phyloP scores from a whole-genome alignment of 2,797 vertebrate genomes.

The Typhlichthys subterraneus region DNA sequence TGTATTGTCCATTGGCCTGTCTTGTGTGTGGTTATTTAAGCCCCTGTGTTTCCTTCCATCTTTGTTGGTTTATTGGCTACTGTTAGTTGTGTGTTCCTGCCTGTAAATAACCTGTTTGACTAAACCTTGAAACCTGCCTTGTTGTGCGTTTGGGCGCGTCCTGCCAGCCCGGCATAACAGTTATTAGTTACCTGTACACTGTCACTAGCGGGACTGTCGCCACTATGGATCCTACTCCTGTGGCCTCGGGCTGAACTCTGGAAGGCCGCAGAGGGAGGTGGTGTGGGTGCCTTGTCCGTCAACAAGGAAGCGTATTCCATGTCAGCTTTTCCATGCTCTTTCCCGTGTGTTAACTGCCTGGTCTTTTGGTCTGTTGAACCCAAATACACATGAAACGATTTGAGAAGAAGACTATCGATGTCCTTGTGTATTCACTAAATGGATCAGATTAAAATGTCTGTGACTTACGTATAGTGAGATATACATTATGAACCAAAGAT shows the following conservation, averaged over 20 bases:
- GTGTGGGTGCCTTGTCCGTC: slow-evolving; percentile 27
- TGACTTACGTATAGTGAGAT: slow-evolving; percentile 10
- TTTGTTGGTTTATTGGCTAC: too few species aligned
- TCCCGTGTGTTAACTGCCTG: slow-evolving; percentile 38
- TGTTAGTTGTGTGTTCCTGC: too few species aligned
- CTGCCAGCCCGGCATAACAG: too few species aligned
- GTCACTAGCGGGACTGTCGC: slow-evolving; percentile 12
- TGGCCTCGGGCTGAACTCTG: slow-evolving; percentile 11
- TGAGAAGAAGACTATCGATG: background rate
- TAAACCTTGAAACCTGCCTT: too few species aligned
- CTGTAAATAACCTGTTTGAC: too few species aligned
- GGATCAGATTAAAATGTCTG: background rate
- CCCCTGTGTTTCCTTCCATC: too few species aligned
- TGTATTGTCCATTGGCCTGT: too few species aligned
- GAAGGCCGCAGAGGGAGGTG: slow-evolving; percentile 56
- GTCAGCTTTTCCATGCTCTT: slow-evolving; percentile 17
- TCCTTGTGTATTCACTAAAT: slow-evolving; percentile 8
- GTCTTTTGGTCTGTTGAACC: slow-evolving; percentile 28
- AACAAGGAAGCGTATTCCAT: slow-evolving; percentile 22
- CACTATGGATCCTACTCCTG: too few species aligned
- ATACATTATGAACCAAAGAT: background rate
- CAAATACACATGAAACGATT: slow-evolving; percentile 27
- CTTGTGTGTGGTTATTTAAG: too few species aligned
- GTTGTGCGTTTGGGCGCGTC: too few species aligned
- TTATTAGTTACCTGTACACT: slow-evolving; percentile 41